Evolutionary conservation across 2,888 invertebrate species (phyloP).

Genomic region (Morpho helenor): DNA sequence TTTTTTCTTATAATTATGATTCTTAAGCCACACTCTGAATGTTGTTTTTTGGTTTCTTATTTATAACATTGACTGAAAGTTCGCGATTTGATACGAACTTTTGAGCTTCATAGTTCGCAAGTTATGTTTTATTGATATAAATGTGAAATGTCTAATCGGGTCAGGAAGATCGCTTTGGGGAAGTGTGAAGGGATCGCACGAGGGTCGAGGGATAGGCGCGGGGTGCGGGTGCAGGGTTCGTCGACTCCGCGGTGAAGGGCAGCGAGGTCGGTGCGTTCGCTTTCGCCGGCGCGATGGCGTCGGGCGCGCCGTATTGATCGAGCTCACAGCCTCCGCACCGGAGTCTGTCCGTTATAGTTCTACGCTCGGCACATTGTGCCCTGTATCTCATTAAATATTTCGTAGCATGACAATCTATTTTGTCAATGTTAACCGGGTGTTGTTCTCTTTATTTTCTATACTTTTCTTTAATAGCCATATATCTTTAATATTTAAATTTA

Average conservation of each 20-base stretch:
- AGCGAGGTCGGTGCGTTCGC: constrained; percentile 72
- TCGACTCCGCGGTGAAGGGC: constrained; percentile 73
- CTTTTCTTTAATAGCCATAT: neutral
- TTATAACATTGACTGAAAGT: no score
- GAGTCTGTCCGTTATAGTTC: constrained; percentile 20
- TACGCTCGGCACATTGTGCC: constrained; percentile 15
- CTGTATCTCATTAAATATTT: constrained; percentile 27
- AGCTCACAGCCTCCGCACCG: constrained; percentile 43
- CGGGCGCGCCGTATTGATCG: constrained; percentile 64
- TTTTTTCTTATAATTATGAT: no score
- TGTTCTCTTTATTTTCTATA: constrained; percentile 12
- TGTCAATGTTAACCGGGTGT: constrained; percentile 11
- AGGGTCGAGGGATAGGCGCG: constrained; percentile 35
- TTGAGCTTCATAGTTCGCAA: neutral
- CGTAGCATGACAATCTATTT: constrained; percentile 21
- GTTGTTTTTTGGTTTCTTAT: no score
- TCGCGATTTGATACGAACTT: no score
- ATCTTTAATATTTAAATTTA: no score
- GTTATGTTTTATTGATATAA: neutral
- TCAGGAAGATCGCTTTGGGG: constrained; percentile 56
- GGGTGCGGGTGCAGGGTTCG: constrained; percentile 52
- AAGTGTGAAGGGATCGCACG: constrained; percentile 47
- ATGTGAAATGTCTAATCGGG: constrained; percentile 53
- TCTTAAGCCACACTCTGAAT: no score
- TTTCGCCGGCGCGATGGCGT: constrained; percentile 58